Percentiles rank a stretch among this genome's conserved stretches.
Conservation (phyloP, 2,888 invertebrate genomes). For the Zele albiditarsus region DNA sequence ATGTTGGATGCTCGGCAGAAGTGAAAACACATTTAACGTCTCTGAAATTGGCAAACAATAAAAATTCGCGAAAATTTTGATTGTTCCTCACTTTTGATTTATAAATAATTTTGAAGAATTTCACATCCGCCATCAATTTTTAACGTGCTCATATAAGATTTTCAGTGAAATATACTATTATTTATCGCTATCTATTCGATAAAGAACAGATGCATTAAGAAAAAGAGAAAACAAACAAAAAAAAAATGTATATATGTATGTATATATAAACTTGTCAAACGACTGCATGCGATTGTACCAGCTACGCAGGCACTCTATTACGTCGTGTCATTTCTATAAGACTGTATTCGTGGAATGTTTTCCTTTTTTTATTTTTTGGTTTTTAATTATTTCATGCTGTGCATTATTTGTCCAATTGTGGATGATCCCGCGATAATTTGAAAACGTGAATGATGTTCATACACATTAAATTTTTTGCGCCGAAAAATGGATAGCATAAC, state of each 20-base stretch:
- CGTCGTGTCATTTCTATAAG: conserved; percentile 32
- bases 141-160: not conserved
- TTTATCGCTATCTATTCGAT: conserved; percentile 1
- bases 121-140: not conserved
- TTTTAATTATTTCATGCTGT: conserved; percentile 9
- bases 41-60: not conserved
- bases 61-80: not conserved
- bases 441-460: not conserved
- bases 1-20: not conserved
- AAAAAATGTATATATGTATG: conserved; percentile 12
- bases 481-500: not conserved
- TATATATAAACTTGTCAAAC: conserved; percentile 10
- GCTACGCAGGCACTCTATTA: conserved; percentile 7
- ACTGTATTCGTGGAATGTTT: conserved; percentile 36
- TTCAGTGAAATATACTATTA: not conserved
- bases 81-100: not conserved
- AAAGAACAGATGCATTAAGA: not conserved
- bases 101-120: not conserved
- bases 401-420: not conserved
- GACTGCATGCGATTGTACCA: conserved; percentile 31
- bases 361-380: not conserved
- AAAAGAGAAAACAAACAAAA: not conserved
- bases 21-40: conserved; percentile 2
- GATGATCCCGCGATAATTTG: not conserved
- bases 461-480: not conserved